Evolutionary conservation across 2,797 vertebrate genomes (phyloP).

Genomic region (Rhinophrynus dorsalis): DNA sequence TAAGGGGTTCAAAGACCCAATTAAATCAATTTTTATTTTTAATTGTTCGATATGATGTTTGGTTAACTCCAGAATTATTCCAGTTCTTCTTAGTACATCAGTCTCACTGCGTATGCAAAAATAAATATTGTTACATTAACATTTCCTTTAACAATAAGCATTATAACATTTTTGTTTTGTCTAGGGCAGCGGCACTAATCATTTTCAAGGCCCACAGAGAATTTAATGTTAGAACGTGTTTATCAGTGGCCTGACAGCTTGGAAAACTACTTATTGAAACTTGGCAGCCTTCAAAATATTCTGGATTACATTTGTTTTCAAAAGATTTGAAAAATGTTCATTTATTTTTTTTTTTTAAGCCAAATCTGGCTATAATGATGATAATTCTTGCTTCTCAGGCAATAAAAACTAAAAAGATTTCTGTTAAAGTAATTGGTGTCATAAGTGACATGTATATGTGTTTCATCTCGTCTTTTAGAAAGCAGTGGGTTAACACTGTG

Average conservation of each 20-base stretch:
- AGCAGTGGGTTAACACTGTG: too few relatives aligned
- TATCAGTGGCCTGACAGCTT: slow-evolving; percentile 26
- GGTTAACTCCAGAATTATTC: too few relatives aligned
- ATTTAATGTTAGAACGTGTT: slow-evolving; percentile 32
- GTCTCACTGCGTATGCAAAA: too few relatives aligned
- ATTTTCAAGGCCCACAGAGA: slow-evolving; percentile 18
- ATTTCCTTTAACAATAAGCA: slow-evolving; percentile 21
- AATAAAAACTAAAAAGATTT: background rate
- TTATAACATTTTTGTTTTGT: slow-evolving; percentile 35
- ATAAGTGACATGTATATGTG: too few relatives aligned
- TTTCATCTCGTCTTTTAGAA: too few relatives aligned
- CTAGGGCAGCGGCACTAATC: slow-evolving; percentile 12
- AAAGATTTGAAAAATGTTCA: too few relatives aligned
- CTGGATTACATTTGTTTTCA: slow-evolving; percentile 9
- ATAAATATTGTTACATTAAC: slow-evolving; percentile 16
- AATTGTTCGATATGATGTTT: too few relatives aligned
- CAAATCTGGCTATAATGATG: too few relatives aligned
- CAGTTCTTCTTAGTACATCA: too few relatives aligned
- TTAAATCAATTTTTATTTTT: too few relatives aligned
- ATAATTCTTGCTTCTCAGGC: background rate
- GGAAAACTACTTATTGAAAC: slow-evolving; percentile 24
- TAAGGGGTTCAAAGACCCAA: too few relatives aligned
- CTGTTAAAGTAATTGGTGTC: background rate
- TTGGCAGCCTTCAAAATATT: slow-evolving; percentile 20
- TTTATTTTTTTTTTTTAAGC: too few relatives aligned